Base-by-base conservation (phyloP, 1,140 invertebrate genomes). In the Microplitis demolitor region DNA sequence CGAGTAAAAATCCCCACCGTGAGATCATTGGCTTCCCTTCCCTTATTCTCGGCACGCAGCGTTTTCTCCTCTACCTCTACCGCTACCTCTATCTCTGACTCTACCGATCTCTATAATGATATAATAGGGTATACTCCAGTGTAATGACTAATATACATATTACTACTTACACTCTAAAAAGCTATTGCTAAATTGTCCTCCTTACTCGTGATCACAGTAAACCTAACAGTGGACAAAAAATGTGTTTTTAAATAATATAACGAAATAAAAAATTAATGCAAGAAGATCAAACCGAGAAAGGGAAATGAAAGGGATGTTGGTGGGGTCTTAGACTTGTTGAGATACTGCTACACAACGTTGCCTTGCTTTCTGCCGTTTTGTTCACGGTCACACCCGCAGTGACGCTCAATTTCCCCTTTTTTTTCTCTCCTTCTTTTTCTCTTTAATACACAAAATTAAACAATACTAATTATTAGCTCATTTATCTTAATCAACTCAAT, bases 301-400 rank as follows among this genome's bases (percentile, higher is more conserved):
- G 62, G 16, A 66, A 56, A 63, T 31, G 56, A 13, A 14, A 4
- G 33, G 35, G 56, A 64, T 33, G 31, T 39, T 35, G 14, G 56
- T 50, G 53, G 34, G 58, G 50, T 34, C 45, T 4, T 64, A 54
- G 51, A 60, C 13, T 16, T 5, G 24, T 39, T 56, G 53, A 66
- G 53, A 45, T 82, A 82, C 79, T 82, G 81, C 80, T 84, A 80
- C 82, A 83, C 79, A 84, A 83, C 80, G 82, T 80, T 83, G 80
- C 79, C 82, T 84, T 85, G 81, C 82, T 82, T 83, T 82, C 79
- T 85, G 82, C 81, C 80, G 84, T 79, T 81, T 84, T 83, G 83
- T 85, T 85, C 83, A 85, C 84, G 84, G 84, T 85, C 83, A 85
- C 83, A 85, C 83, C 80, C 81, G 83, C 82, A 82, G 82, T 75